Evolutionary conservation across 2,888 invertebrate species (phyloP).

Genomic region (Apotomis capreana): DNA sequence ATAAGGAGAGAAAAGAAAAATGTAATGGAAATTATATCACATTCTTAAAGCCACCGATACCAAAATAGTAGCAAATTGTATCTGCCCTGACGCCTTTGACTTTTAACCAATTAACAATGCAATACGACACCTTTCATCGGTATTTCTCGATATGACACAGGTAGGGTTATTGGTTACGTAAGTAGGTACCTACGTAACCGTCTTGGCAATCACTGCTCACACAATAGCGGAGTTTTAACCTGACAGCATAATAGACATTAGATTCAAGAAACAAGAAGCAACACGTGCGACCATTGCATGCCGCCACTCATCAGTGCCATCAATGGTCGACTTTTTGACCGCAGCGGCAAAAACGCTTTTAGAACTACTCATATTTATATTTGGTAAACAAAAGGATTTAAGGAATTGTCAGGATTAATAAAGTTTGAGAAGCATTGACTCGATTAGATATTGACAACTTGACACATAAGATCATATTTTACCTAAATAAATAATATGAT

Average conservation of each 20-base stretch:
- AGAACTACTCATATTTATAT: slow-evolving; percentile 18
- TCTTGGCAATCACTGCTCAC: slow-evolving; percentile 32
- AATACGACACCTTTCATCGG: background rate
- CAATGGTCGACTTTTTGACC: slow-evolving; percentile 59
- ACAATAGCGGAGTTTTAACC: slow-evolving; percentile 49
- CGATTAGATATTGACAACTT: too few relatives aligned
- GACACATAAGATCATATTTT: too few relatives aligned
- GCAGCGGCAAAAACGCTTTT: slow-evolving; percentile 51
- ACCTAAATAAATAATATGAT: too few relatives aligned
- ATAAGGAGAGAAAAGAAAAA: too few relatives aligned
- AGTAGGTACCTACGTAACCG: slow-evolving; percentile 19
- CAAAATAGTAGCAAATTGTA: too few relatives aligned
- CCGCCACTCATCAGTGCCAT: slow-evolving; percentile 60
- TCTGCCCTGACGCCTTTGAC: too few relatives aligned
- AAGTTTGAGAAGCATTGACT: background rate
- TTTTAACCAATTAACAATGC: background rate
- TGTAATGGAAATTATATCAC: too few relatives aligned
- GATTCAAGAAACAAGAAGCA: slow-evolving; percentile 55
- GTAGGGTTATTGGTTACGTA: too few relatives aligned
- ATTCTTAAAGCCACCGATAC: too few relatives aligned
- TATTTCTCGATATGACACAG: slow-evolving; percentile 7
- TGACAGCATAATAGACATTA: slow-evolving; percentile 68
- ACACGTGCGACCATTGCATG: slow-evolving; percentile 72
- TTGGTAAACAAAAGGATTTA: slow-evolving; percentile 1
- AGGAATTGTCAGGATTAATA: background rate